Base-by-base conservation (phyloP, 1,140 invertebrate species). In the Drosophila ficusphila region DNA sequence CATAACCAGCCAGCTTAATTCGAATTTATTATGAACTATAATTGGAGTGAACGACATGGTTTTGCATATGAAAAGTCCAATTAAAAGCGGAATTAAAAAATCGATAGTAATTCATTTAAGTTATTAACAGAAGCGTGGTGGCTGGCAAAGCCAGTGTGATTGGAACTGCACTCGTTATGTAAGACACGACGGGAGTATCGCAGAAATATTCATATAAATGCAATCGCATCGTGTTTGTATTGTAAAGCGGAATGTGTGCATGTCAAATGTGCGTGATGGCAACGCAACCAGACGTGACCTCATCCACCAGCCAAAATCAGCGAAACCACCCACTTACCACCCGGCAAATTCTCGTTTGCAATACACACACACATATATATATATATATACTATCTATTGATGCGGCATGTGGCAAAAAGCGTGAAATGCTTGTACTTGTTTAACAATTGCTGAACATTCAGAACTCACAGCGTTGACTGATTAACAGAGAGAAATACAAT, bases 221-320 rank as follows among this genome's bases (percentile, higher is more conserved):
- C 18, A 51, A 18, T 29, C 21, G 34, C 23, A 54, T 57, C 31
- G 21, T 38, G 4, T 48, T 19, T 27, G 19, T 48, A 34, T 19
- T 19, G 31, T 16, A 33, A 9, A 11, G 23, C 4, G 12, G 39
- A 49, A 34, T 70, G 42, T 67, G 60, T 71, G 65, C 68, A 72
- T 52, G 69, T 51, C 34, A 49, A 52, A 72, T 72, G 69, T 72
- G 69, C 69, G 69, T 72, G 68, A 61, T 52, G 69, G 46, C 68
- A 72, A 72, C 46, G n/a, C 64, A 46, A 39, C 44, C 29, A 71
- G 54, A 52, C 47, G 68, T 52, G 69, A 72, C 69, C 69, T 71
- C 68, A 71, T 71, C 42, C 51, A 44, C 36, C 38, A 19, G 39
- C 42, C 34, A 29, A 52, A 48, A 23, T 11, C 19, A 2, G 8